Conservation (phyloP, 1,140 invertebrate species). For the Thalassaphorura encarpata region DNA sequence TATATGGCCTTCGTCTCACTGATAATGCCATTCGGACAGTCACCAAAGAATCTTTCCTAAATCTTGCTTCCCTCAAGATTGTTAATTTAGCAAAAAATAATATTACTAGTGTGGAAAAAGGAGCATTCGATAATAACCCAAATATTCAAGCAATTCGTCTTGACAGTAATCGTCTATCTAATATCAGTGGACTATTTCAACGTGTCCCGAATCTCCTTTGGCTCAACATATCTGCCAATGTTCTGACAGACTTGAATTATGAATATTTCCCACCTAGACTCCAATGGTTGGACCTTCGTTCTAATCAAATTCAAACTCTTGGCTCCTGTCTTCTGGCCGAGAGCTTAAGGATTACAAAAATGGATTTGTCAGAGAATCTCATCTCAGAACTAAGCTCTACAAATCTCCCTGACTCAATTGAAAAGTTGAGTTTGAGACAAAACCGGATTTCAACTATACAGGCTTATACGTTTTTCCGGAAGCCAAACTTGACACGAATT, state of each 20-base stretch:
- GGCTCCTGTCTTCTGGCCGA: slow-evolving; percentile 85
- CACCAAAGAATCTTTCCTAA: slow-evolving; percentile 67
- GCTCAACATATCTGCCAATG: slow-evolving; percentile 86
- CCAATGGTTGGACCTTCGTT: slow-evolving; percentile 81
- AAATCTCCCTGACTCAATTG: slow-evolving; percentile 75
- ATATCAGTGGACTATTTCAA: slow-evolving; percentile 71
- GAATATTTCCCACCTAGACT: slow-evolving; percentile 77
- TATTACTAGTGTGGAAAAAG: slow-evolving; percentile 71
- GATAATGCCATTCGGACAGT: slow-evolving; percentile 83
- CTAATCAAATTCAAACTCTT: slow-evolving; percentile 73
- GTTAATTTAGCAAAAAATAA: slow-evolving; percentile 79
- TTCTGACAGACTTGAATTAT: slow-evolving; percentile 79
- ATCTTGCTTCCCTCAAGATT: slow-evolving; percentile 71
- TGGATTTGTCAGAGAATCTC: slow-evolving; percentile 75
- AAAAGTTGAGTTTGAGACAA: slow-evolving; percentile 70
- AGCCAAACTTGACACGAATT: slow-evolving; percentile 75
- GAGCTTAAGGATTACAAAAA: slow-evolving; percentile 65
- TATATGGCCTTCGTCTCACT: slow-evolving; percentile 71
- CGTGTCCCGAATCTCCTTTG: slow-evolving; percentile 78
- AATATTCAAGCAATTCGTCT: slow-evolving; percentile 76
- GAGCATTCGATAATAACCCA: slow-evolving; percentile 69
- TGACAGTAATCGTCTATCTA: slow-evolving; percentile 75
- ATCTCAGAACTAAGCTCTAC: slow-evolving; percentile 68
- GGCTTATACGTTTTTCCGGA: slow-evolving; percentile 86
- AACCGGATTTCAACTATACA: slow-evolving; percentile 78